These are phyloP conservation scores for Morone chrysops DNA, from an alignment of 2,113 vertebrate species.

Conservation along the genomic window DNA sequence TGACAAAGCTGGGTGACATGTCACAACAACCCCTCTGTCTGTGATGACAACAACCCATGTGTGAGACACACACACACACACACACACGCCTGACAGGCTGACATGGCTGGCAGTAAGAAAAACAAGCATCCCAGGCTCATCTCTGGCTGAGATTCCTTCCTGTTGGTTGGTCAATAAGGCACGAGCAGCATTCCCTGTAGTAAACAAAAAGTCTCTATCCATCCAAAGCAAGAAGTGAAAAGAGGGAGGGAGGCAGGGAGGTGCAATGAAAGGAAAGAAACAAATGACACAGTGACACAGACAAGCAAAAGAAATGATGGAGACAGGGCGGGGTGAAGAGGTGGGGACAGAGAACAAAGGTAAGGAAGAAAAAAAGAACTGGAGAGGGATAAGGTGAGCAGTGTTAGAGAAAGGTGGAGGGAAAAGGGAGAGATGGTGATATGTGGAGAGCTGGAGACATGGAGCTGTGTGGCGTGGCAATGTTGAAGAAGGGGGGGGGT, in stretches of 20 bases:
- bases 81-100: conserved; percentile 70
- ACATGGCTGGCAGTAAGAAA: conserved; percentile 78
- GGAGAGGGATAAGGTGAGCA: conserved; percentile 46
- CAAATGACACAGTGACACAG: conserved; percentile 74
- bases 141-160: conserved; percentile 72
- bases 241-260: background rate
- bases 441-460: conserved; percentile 54
- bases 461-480: conserved; percentile 45
- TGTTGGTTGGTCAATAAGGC: conserved; percentile 81
- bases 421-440: conserved; percentile 35
- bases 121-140: conserved; percentile 75
- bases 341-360: conserved; percentile 62
- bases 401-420: conserved; percentile 39
- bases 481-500: background rate
- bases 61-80: conserved; percentile 38
- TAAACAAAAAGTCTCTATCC: conserved; percentile 78
- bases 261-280: conserved; percentile 50
- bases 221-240: conserved; percentile 52
- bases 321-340: conserved; percentile 60
- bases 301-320: conserved; percentile 58
- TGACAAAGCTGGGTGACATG: conserved; percentile 80
- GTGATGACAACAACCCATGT: conserved; percentile 77
- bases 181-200: conserved; percentile 71
- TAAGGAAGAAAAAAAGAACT: conserved; percentile 34
- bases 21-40: conserved; percentile 77